Conservation (phyloP, 2,113 vertebrate genomes). For the Syngnathus floridae region DNA sequence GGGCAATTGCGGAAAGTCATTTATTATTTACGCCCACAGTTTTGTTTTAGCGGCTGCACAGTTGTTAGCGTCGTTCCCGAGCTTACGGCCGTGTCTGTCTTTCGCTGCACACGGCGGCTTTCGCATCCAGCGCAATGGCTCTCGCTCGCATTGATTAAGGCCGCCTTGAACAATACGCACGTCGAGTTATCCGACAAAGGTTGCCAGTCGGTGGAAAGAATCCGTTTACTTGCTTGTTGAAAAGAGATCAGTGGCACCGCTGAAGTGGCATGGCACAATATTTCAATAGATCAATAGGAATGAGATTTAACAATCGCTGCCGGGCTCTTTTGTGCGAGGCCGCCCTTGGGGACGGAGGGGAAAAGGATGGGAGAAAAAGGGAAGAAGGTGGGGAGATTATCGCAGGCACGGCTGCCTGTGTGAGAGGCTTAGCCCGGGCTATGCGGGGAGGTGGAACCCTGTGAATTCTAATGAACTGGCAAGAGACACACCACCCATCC, state of each 20-base stretch:
- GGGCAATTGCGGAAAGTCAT: slow-evolving; percentile 40
- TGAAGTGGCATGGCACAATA: slow-evolving; percentile 29
- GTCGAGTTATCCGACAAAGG: slow-evolving; percentile 19
- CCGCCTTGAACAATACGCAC: slow-evolving; percentile 7
- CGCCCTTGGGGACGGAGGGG: slow-evolving; percentile 51
- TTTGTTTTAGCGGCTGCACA: slow-evolving; percentile 18
- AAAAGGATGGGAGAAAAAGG: slow-evolving; percentile 48
- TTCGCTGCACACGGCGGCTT: slow-evolving; percentile 29
- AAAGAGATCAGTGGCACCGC: slow-evolving; percentile 29
- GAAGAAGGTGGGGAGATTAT: slow-evolving; percentile 63
- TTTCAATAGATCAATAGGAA: slow-evolving; percentile 61
- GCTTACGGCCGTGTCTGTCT: slow-evolving; percentile 28
- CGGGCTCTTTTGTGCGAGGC: slow-evolving; percentile 51
- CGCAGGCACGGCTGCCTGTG: slow-evolving; percentile 65
- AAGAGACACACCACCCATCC: slow-evolving; percentile 36
- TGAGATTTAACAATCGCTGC: slow-evolving; percentile 50
- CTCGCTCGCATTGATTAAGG: slow-evolving; percentile 15
- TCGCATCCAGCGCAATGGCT: slow-evolving; percentile 12
- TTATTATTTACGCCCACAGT: slow-evolving; percentile 42
- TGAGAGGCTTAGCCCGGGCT: slow-evolving; percentile 66
- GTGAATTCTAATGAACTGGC: slow-evolving; percentile 75
- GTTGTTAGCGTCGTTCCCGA: neutral
- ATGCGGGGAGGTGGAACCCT: slow-evolving; percentile 70
- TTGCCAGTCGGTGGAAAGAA: slow-evolving; percentile 16
- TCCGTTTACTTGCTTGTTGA: slow-evolving; percentile 31